Conservation (phyloP, 2,797 vertebrate species). For the Urocyon cinereoargenteus region DNA sequence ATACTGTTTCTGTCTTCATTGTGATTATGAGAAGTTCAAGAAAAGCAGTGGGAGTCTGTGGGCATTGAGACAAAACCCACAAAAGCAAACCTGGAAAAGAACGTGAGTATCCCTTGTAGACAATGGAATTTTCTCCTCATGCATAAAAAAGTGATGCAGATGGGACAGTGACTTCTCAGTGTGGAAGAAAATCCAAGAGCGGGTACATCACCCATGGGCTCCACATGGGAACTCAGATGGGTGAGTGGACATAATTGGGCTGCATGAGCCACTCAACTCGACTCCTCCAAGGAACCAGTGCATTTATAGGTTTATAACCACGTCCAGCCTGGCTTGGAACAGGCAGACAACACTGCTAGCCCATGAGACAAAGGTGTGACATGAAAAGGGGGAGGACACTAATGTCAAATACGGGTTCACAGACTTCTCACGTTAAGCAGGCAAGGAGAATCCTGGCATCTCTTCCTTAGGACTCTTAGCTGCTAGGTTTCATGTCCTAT, state of each 20-base stretch:
- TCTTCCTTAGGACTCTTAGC: background rate
- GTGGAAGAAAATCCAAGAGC: background rate
- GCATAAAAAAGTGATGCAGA: background rate
- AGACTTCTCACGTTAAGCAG: too few species aligned
- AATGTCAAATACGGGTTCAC: background rate
- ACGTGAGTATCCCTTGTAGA: background rate
- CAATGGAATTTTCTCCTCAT: background rate
- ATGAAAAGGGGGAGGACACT: background rate
- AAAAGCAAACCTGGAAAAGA: background rate
- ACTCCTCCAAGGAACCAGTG: background rate
- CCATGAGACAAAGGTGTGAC: background rate
- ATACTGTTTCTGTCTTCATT: background rate
- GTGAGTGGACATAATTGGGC: fast-evolving
- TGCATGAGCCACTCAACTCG: background rate
- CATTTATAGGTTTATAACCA: background rate
- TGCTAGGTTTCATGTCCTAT: background rate
- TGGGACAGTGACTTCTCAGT: background rate
- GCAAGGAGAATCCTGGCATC: background rate
- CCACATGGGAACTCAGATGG: background rate
- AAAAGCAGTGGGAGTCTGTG: background rate
- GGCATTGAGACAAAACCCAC: background rate
- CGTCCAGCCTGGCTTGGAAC: background rate
- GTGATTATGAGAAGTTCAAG: background rate
- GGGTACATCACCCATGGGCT: too few species aligned
- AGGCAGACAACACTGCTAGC: background rate